Evolutionary conservation across 2,113 vertebrate species (phyloP), one percentile per base, ranked within the genome.

Genomic region (Nibea coibor): DNA sequence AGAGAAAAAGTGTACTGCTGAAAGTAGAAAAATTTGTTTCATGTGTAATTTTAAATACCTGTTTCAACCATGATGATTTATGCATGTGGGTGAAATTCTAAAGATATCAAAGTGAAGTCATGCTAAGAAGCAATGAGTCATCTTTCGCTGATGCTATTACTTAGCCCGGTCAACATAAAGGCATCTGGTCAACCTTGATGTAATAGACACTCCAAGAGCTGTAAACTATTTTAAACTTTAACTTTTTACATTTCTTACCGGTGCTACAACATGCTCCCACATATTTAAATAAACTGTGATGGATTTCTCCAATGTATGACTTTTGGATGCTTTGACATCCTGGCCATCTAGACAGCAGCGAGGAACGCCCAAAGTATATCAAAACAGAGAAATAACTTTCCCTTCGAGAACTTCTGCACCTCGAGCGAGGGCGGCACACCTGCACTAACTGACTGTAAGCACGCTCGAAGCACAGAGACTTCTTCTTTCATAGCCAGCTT

Each of bases 101-200:
- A 64, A 57, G 59, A 63, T 54, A 11, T 58, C 24, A 50, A 50
- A 26, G 26, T 68, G 10, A 63, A 56, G 47, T 45, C 28, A 56
- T 70, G 39, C 56, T 68, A 28, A 26, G 19, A 61, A 58, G 22
- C 53, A 54, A 76, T 71, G 24, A 56, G 54, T 61, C 66, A 26
- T 69, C 50, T 22, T 51, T 58, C 28, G 24, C 22, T 62, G 45
- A 17, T 45, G 31, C 35, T 19, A 9, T 26, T 50, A 11, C 14
- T 65, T 35, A 7, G 20, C 31, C 56, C 0, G 0, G 65, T 56
- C 19, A 63, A 56, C 26, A 69, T 28, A n/a, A 14, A 26, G 45
- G 28, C 51, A 72, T 75, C 54, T 72, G 12, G 16, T 51, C 42
- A 63, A 58, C 2, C n/a, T 26, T 26, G 39, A 35, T 74, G 39